phyloP scores from a whole-genome alignment of 2,113 vertebrate genomes.

The Gallinago undulata region DNA sequence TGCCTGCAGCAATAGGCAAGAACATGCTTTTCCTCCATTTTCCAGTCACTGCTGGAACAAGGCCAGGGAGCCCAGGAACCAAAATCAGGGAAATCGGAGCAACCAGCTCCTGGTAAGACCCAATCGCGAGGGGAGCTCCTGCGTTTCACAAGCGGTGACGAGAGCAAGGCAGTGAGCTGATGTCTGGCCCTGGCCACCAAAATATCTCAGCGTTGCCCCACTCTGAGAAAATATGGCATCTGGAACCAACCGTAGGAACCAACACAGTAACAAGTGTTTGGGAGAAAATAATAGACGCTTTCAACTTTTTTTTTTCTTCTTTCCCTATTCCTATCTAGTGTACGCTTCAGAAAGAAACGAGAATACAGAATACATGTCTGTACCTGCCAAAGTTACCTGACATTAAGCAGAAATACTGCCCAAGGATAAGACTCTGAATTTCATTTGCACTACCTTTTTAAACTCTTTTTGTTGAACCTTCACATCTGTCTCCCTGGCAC shows the following conservation, averaged over 20 bases:
- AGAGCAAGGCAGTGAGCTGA: background rate
- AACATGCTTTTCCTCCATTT: background rate
- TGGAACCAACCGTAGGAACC: background rate
- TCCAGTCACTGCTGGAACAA: background rate
- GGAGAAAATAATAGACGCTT: background rate
- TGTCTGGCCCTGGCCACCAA: background rate
- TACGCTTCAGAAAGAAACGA: background rate
- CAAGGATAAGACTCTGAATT: background rate
- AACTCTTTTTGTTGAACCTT: background rate
- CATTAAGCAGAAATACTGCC: background rate
- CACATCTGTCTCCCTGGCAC: accelerated
- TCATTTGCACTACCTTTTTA: background rate
- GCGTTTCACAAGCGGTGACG: background rate
- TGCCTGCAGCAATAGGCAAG: background rate
- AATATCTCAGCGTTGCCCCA: background rate
- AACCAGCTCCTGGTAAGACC: background rate
- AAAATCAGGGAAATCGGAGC: background rate
- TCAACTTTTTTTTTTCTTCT: background rate
- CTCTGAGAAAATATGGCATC: background rate
- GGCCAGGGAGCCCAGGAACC: background rate
- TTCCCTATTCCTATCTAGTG: background rate
- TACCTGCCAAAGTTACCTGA: background rate
- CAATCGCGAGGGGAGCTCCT: background rate
- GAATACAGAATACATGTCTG: background rate
- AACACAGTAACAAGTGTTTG: accelerated